A percentile compares a stretch with the other conserved stretches of the same genome.
These are phyloP conservation scores for Eurypyga helias DNA, from an alignment of 2,113 vertebrate genomes.

Conservation along the genomic window DNA sequence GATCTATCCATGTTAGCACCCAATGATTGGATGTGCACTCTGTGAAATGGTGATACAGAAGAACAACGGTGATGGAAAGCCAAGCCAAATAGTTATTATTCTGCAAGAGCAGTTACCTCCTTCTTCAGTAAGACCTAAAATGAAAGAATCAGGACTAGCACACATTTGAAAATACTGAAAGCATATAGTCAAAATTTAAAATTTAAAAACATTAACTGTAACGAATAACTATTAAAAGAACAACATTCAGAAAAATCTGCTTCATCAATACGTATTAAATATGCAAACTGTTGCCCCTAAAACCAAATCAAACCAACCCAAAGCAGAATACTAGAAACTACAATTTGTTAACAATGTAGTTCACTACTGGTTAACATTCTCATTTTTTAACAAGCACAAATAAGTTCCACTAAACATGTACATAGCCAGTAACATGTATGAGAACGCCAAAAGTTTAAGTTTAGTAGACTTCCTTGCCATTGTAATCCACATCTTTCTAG, in stretches of 20 bases:
- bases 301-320: not conserved
- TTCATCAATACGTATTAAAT: not conserved
- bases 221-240: not conserved
- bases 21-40: not conserved
- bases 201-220: not conserved
- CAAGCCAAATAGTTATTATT: not conserved
- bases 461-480: conserved; percentile 32
- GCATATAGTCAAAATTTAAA: not conserved
- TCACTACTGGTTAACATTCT: not conserved
- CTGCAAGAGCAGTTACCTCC: not conserved
- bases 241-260: not conserved
- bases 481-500: conserved; percentile 25
- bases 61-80: not conserved
- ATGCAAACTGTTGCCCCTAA: not conserved
- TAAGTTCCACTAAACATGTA: not conserved
- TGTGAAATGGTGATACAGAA: not conserved
- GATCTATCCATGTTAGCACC: not conserved
- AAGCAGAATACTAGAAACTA: not conserved
- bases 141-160: not conserved
- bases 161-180: not conserved
- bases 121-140: not conserved
- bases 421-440: not conserved
- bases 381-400: not conserved
- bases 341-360: not conserved
- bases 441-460: conserved; percentile 41